Evolutionary conservation across 2,113 vertebrate species (phyloP), one percentile per base, ranked within the genome.

Genomic region (Gallinago media): DNA sequence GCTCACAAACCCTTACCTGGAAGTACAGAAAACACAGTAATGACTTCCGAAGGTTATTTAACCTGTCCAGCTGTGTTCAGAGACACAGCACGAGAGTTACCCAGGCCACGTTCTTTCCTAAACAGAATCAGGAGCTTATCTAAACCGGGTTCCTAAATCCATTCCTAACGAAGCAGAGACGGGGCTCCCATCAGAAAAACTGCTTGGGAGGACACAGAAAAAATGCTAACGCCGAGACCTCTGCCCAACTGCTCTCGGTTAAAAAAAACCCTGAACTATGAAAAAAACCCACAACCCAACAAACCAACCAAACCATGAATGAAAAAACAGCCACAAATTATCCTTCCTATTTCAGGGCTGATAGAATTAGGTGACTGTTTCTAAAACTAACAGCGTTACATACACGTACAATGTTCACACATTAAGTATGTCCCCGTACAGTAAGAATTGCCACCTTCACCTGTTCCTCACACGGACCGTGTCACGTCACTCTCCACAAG

Each of bases 21-120:
- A 59, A 75, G 44, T 21, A 11, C 31, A 42, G 7, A 44, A 46
- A 76, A 25, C 4, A 20, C 2, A 36, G n/a, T 63, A 71, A 54
- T 1, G 0, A 9, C 31, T 38, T 21, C 5, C 46, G 25, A 42
- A 46, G 78, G 11, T 14, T 14, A 49, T 1, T 4, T 47, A 46
- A n/a, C 27, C 75, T 46, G 13, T 25, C 52, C 18, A 71, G 40
- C 21, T 50, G 36, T 34, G 15, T 27, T 76, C 34, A 54, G 15
- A 72, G 42, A 73, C 21, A 75, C 12, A 18, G 20, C 12, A 2
- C 7, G 26, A 31, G 58, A 73, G 34, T 32, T 8, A 55, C 22
- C 12, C 15, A 6, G 4, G 26, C 17, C n/a, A 19, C 31, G 47
- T 67, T n/a, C 32, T 13, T 59, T 50, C 6, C 47, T 8, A 8